Conservation (phyloP, 1,140 invertebrate genomes). For the Panagrolaimus sp. region DNA sequence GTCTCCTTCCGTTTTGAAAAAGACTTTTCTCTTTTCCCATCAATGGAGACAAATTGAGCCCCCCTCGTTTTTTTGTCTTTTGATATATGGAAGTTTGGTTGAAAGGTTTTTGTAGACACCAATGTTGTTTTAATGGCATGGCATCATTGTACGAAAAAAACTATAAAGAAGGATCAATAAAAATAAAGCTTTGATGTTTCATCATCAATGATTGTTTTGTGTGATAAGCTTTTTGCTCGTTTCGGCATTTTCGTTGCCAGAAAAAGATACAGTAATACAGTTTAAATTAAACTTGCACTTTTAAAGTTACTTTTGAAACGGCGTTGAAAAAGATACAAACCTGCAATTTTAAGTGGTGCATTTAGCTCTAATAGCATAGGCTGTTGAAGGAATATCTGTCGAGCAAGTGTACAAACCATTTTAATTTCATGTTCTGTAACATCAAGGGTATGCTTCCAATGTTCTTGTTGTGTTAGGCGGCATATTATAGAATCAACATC, state of each 20-base stretch:
- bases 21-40: too few species aligned
- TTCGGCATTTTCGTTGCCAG: not conserved
- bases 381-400: slow-evolving; percentile 64
- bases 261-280: not conserved
- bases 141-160: too few species aligned
- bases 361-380: slow-evolving; percentile 66
- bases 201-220: too few species aligned
- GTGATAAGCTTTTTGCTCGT: too few species aligned
- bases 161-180: too few species aligned
- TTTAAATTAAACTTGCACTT: not conserved
- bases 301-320: too few species aligned
- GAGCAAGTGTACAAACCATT: slow-evolving; percentile 61
- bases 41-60: too few species aligned
- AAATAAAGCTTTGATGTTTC: too few species aligned
- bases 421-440: slow-evolving; percentile 50
- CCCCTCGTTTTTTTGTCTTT: not conserved
- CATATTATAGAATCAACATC: slow-evolving; percentile 26
- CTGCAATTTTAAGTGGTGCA: slow-evolving; percentile 64
- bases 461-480: slow-evolving; percentile 13
- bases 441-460: slow-evolving; percentile 40
- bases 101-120: not conserved
- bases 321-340: too few species aligned
- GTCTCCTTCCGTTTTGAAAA: too few species aligned
- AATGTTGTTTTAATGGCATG: too few species aligned
- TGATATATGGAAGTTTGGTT: not conserved